Percentiles rank a stretch among this genome's conserved stretches.
These are phyloP conservation scores for Anolis carolinensis DNA, from an alignment of 2,113 vertebrate species.

Conservation along the genomic window DNA sequence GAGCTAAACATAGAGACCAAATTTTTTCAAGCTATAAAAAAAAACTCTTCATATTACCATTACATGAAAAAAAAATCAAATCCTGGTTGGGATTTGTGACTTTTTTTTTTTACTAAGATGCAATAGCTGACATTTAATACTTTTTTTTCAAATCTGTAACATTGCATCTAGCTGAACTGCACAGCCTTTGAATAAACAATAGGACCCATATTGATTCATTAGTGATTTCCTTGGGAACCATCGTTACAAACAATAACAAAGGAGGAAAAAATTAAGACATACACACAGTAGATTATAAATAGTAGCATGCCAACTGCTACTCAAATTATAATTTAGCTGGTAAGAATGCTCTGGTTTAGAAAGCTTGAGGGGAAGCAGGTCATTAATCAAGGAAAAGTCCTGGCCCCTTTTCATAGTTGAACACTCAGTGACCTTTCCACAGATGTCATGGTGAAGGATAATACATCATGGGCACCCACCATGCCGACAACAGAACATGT, in stretches of 20 bases:
- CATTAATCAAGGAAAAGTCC: not conserved
- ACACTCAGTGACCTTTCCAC: not conserved
- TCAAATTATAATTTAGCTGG: conserved; percentile 23
- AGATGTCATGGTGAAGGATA: not conserved
- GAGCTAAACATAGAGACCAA: conserved; percentile 66
- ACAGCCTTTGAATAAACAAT: conserved; percentile 20
- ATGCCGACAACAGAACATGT: too few species aligned
- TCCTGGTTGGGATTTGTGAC: not conserved
- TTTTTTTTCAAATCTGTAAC: conserved; percentile 12
- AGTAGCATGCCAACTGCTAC: not conserved
- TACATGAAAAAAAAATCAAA: not conserved
- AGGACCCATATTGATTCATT: not conserved
- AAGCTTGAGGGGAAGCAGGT: not conserved
- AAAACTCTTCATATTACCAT: not conserved
- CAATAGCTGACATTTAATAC: conserved; percentile 37
- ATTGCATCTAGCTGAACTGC: not conserved
- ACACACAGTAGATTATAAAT: not conserved
- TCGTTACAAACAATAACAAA: not conserved
- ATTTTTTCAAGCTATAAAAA: conserved; percentile 66
- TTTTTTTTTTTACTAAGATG: not conserved
- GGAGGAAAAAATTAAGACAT: not conserved
- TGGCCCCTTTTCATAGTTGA: not conserved
- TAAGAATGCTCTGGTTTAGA: not conserved
- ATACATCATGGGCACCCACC: not conserved
- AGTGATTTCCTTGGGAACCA: conserved; percentile 28